phyloP scores from a whole-genome alignment of 2,888 invertebrate genomes.

The Athetis lepigone region DNA sequence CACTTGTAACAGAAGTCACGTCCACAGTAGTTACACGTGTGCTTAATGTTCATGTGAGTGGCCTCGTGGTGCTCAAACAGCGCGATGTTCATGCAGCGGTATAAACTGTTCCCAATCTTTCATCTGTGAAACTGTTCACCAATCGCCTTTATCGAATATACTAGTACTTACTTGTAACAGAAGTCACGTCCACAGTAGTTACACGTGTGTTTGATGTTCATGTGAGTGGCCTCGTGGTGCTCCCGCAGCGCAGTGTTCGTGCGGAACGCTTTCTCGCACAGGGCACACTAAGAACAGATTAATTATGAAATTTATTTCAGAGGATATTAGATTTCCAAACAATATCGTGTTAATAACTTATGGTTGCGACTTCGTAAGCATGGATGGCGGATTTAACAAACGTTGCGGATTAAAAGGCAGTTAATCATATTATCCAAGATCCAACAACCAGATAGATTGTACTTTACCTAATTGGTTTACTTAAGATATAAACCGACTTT shows the following conservation, averaged over 20 bases:
- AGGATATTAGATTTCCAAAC: background rate
- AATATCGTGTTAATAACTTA: too few species aligned
- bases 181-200: slow-evolving; percentile 85
- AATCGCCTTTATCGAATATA: background rate
- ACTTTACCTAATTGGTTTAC: too few species aligned
- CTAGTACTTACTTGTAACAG: slow-evolving; percentile 83
- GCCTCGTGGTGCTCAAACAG: slow-evolving; percentile 87
- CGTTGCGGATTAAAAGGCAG: too few species aligned
- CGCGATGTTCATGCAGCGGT: slow-evolving; percentile 83
- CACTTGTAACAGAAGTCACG: slow-evolving; percentile 87
- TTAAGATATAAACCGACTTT: too few species aligned
- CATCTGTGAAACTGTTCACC: background rate
- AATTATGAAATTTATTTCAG: background rate
- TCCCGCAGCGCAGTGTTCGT: slow-evolving; percentile 86
- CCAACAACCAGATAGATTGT: too few species aligned
- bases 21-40: slow-evolving; percentile 84
- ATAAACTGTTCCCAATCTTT: background rate
- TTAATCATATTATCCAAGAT: too few species aligned
- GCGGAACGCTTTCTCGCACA: slow-evolving; percentile 87
- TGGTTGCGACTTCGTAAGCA: too few species aligned
- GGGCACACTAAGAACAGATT: slow-evolving; percentile 73
- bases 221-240: slow-evolving; percentile 86
- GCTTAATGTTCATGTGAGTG: slow-evolving; percentile 87
- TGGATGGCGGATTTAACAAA: too few species aligned
- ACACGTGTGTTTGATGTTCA: slow-evolving; percentile 88